A percentile compares a stretch with the other conserved stretches of the same genome.
Evolutionary conservation across 2,888 invertebrate species (phyloP).

Genomic region (Platycheirus rosarum): DNA sequence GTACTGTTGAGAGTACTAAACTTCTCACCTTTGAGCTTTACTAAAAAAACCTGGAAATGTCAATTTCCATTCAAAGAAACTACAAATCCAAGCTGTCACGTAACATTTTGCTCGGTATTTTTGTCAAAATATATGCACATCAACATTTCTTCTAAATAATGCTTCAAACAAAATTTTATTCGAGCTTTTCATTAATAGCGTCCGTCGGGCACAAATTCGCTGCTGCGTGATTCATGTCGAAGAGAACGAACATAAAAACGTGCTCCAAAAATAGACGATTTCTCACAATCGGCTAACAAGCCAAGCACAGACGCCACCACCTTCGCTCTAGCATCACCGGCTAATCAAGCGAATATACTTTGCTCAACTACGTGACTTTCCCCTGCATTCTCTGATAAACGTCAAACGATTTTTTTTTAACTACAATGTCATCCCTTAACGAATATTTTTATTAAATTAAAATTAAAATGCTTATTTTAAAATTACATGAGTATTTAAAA

Average conservation of each 20-base stretch:
- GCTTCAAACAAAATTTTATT: slow-evolving; percentile 49
- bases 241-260: slow-evolving; percentile 57
- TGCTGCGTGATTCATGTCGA: slow-evolving; percentile 61
- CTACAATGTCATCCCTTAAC: not conserved
- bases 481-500: slow-evolving; percentile 33
- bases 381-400: not conserved
- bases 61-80: not conserved
- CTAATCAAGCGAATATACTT: slow-evolving; percentile 11
- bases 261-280: slow-evolving; percentile 69
- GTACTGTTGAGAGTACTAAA: too few relatives aligned
- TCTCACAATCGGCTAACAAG: slow-evolving; percentile 65
- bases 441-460: slow-evolving; percentile 20
- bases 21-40: too few relatives aligned
- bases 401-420: slow-evolving; percentile 7
- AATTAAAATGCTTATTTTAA: slow-evolving; percentile 60
- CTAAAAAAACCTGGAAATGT: too few relatives aligned
- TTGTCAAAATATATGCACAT: slow-evolving; percentile 56
- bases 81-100: slow-evolving; percentile 31
- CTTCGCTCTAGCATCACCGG: slow-evolving; percentile 38
- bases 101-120: slow-evolving; percentile 6
- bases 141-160: slow-evolving; percentile 39
- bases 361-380: slow-evolving; percentile 35
- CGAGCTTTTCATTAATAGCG: slow-evolving; percentile 70
- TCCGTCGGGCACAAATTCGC: slow-evolving; percentile 56
- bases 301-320: slow-evolving; percentile 62